These are phyloP conservation scores for Sebastes steindachneri DNA, from an alignment of 2,797 vertebrate genomes.

Conservation along the genomic window DNA sequence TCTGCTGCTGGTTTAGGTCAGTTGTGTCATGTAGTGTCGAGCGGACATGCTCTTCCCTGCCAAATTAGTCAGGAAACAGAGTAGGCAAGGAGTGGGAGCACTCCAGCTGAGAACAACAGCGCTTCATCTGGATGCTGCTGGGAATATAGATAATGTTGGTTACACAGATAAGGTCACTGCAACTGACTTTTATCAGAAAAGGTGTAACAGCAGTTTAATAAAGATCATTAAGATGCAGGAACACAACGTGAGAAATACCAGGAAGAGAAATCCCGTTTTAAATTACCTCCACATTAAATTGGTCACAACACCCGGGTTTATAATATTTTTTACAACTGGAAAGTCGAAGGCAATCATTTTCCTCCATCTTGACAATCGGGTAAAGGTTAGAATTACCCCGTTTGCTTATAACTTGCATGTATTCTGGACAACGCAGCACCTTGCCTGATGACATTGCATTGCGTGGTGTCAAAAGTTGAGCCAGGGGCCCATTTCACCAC, in stretches of 20 bases:
- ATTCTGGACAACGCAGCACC: background rate
- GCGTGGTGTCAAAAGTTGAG: background rate
- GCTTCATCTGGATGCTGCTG: conserved; percentile 59
- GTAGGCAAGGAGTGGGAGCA: conserved; percentile 52
- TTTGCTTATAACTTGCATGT: background rate
- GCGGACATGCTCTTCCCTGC: conserved; percentile 56
- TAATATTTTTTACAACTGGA: conserved; percentile 8
- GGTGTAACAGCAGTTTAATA: conserved; percentile 40
- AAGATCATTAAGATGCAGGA: conserved; percentile 45
- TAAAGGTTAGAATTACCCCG: background rate
- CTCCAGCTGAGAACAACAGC: conserved; percentile 65
- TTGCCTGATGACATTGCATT: background rate
- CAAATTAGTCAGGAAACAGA: conserved; percentile 71
- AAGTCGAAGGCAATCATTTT: background rate
- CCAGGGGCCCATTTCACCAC: background rate
- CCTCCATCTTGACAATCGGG: background rate
- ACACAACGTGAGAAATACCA: conserved; percentile 27
- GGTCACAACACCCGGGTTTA: background rate
- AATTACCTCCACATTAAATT: conserved; percentile 7
- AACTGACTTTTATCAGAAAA: conserved; percentile 50
- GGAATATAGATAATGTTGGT: conserved; percentile 62
- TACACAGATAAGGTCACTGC: conserved; percentile 64
- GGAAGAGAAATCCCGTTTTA: conserved; percentile 2
- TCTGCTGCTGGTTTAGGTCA: conserved; percentile 62
- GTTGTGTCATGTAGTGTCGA: conserved; percentile 62